These are phyloP conservation scores for Myiozetetes cayanensis DNA, from an alignment of 2,113 vertebrate genomes.

Conservation along the genomic window DNA sequence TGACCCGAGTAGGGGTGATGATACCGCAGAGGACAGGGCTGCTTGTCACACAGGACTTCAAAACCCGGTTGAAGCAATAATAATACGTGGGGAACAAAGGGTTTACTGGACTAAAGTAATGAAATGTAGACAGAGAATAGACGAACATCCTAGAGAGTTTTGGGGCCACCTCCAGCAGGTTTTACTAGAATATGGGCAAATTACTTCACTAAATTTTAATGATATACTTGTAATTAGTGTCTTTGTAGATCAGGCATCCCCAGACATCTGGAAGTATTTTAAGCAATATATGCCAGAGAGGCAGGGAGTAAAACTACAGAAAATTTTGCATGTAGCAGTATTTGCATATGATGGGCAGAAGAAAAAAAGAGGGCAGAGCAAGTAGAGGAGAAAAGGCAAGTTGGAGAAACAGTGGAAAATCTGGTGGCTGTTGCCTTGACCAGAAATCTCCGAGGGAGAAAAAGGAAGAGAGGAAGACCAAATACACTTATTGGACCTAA, in stretches of 20 bases:
- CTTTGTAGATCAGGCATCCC: not conserved
- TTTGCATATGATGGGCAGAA: accelerated
- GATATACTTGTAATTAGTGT: not conserved
- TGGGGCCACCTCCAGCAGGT: not conserved
- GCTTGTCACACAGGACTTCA: not conserved
- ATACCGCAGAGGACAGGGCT: not conserved
- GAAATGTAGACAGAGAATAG: not conserved
- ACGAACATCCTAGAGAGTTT: not conserved
- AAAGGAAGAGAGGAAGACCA: not conserved
- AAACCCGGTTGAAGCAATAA: not conserved
- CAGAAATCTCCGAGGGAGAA: not conserved
- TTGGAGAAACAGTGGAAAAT: not conserved
- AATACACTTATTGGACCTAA: not conserved
- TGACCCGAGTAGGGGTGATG: accelerated
- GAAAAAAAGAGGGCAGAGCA: not conserved
- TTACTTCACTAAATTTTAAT: not conserved
- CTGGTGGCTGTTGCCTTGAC: not conserved
- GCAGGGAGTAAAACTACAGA: not conserved
- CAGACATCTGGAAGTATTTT: not conserved
- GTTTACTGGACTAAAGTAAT: not conserved
- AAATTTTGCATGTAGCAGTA: not conserved
- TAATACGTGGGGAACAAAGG: not conserved
- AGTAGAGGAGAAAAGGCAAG: not conserved
- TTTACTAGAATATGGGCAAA: not conserved
- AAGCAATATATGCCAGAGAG: not conserved